Conservation (phyloP, 2,888 invertebrate species). For the Torymus auratus region DNA sequence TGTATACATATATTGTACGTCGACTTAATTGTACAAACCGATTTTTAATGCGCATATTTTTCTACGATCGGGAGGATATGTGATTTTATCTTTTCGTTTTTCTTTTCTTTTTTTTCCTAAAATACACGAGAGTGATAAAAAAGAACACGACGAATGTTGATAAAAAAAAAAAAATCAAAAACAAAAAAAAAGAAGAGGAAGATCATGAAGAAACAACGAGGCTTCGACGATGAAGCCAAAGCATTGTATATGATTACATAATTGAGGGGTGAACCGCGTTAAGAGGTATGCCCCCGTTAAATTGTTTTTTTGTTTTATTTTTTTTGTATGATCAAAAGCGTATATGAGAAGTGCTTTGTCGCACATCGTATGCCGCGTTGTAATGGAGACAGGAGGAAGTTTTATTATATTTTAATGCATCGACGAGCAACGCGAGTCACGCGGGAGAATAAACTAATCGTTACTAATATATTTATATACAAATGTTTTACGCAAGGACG, state of each 20-base stretch:
- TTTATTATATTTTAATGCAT: conserved; percentile 1
- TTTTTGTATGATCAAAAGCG: no score
- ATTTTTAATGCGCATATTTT: conserved; percentile 34
- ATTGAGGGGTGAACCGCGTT: no score
- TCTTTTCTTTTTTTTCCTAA: no score
- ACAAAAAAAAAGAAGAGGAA: neutral
- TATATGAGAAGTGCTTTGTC: no score
- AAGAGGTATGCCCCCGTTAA: no score
- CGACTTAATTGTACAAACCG: conserved; percentile 26
- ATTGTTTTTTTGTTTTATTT: no score
- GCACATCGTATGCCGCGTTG: no score
- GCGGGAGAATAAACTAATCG: conserved; percentile 15
- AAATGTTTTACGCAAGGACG: conserved; percentile 17
- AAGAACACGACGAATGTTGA: neutral
- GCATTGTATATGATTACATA: no score
- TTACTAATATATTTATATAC: conserved; percentile 32
- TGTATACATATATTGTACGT: neutral
- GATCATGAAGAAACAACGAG: neutral
- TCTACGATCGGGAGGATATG: conserved; percentile 35
- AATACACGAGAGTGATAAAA: no score
- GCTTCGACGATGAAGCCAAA: no score
- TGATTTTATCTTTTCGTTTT: conserved; percentile 17
- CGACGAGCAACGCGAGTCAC: conserved; percentile 36
- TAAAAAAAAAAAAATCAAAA: neutral
- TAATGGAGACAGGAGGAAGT: neutral